Evolutionary conservation across 2,797 vertebrate genomes (phyloP), one percentile per base, ranked within the genome.

Genomic region (Cetoscarus ocellatus): DNA sequence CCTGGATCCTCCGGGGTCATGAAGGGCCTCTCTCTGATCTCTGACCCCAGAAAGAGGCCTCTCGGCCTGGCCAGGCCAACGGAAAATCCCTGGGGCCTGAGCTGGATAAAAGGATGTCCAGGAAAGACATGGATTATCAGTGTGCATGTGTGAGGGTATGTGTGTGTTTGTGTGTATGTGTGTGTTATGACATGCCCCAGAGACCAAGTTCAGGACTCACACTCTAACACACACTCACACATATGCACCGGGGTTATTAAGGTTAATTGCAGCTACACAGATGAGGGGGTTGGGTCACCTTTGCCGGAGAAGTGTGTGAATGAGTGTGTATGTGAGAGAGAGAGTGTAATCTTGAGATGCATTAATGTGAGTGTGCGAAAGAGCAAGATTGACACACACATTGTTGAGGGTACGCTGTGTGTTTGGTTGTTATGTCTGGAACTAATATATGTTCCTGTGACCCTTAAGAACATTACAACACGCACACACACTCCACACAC

Each of bases 231-330:
- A 54, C 55, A 53, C 73, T 47, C 40, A 61, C 51, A 53, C 61
- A 47, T 38, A 79, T 38, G 35, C 52, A 54, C 52, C 36, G 36
- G 69, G 88, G 85, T 89, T 84, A 69, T 62, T 45, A 43, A 82
- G 93, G 92, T 93, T 94, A 93, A 94, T 93, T 93, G 90, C 89
- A 86, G 90, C 86, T 87, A 81, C 83, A 86, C 86, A 90, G 88
- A 91, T 80, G 86, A 91, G 75, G 77, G 79, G 74, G 83, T 83
- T 70, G 78, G 88, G 85, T 93, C 90, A 92, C 86, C 84, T 92
- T 91, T 88, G 54, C 64, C 10, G 17, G 57, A 70, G 67, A 78
- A 70, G 60, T 42, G 62, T 60, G 53, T 64, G 49, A 52, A 18
- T 70, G 48, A 40, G 51, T 43, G 62, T 36, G 61, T 40, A 44